These are phyloP conservation scores for Tragelaphus buxtoni DNA, from an alignment of 2,113 vertebrate genomes.

Conservation along the genomic window DNA sequence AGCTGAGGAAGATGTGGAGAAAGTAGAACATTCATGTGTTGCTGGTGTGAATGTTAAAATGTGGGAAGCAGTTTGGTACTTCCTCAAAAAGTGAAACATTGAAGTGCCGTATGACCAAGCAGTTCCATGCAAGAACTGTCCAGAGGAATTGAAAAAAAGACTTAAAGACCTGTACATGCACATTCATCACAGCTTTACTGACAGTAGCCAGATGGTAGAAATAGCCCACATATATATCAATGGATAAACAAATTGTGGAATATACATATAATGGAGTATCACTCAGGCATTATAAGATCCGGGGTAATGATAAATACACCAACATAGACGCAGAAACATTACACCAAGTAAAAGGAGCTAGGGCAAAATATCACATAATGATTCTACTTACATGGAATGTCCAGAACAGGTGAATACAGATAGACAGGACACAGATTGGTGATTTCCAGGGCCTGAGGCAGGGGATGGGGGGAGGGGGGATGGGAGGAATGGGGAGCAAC, in stretches of 20 bases:
- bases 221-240: background rate
- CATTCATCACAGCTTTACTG: background rate
- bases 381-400: background rate
- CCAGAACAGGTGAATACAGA: background rate
- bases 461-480: accelerated
- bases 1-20: background rate
- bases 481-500: background rate
- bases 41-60: background rate
- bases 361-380: background rate
- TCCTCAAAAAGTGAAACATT: background rate
- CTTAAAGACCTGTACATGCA: background rate
- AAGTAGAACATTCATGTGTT: background rate
- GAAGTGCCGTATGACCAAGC: background rate
- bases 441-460: background rate
- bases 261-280: background rate
- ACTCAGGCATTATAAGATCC: background rate
- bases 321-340: background rate
- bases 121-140: background rate
- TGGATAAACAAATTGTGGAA: background rate
- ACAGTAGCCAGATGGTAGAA: background rate
- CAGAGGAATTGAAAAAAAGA: background rate
- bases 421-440: background rate
- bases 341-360: background rate
- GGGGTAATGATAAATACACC: background rate
- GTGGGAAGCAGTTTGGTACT: background rate